Evolutionary conservation across 1,140 invertebrate species (phyloP).

Genomic region (Coelopa frigida): DNA sequence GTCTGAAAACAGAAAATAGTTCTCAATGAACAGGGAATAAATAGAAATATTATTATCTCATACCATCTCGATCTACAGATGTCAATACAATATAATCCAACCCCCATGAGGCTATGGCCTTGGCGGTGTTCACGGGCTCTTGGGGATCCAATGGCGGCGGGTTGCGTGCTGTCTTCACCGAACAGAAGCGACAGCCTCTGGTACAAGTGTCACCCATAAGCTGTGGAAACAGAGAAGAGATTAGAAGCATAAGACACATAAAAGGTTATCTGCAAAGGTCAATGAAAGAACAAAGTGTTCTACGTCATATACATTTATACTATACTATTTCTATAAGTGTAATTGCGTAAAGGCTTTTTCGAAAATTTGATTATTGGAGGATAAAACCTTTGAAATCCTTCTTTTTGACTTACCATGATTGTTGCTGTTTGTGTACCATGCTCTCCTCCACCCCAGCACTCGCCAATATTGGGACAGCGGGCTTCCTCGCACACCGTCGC

Average conservation of each 20-base stretch:
- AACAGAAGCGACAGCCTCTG: slow-evolving; percentile 92
- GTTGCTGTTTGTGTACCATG: slow-evolving; percentile 82
- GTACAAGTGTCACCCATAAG: slow-evolving; percentile 90
- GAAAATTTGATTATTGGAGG: too few species aligned
- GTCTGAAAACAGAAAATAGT: slow-evolving; percentile 45
- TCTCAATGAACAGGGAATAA: not conserved
- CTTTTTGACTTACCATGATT: slow-evolving; percentile 64
- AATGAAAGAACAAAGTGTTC: not conserved
- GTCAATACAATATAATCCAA: slow-evolving; percentile 97
- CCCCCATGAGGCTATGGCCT: slow-evolving; percentile 88
- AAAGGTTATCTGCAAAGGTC: slow-evolving; percentile 18
- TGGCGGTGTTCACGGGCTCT: slow-evolving; percentile 91
- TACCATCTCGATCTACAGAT: slow-evolving; percentile 91
- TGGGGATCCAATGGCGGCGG: slow-evolving; percentile 84
- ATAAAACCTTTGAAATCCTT: not conserved
- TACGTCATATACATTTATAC: too few species aligned
- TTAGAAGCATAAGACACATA: slow-evolving; percentile 12
- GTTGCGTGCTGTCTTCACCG: slow-evolving; percentile 90
- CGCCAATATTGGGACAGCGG: slow-evolving; percentile 97
- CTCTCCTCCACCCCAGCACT: slow-evolving; percentile 96
- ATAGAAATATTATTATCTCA: not conserved
- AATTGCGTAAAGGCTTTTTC: too few species aligned
- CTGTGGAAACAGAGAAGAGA: slow-evolving; percentile 48
- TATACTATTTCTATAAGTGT: too few species aligned
- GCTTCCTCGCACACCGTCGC: slow-evolving; percentile 99